Base-by-base conservation (phyloP, 1,140 invertebrate species). In the Agraylea sexmaculata region DNA sequence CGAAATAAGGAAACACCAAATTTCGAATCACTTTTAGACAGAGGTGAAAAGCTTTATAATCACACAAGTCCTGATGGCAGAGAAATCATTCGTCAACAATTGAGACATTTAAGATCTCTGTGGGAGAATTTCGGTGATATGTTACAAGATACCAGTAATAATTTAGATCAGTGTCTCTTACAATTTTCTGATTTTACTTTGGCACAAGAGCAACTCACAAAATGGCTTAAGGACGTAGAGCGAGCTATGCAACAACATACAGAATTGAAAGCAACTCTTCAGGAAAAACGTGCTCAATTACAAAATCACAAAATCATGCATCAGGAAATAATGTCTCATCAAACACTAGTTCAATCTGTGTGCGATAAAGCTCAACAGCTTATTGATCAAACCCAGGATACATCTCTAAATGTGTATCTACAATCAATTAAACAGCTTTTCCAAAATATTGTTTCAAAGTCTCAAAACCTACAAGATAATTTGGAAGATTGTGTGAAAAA, bases 301-400 rank as follows among this genome's bases (percentile, higher is more conserved):
- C 89, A 94, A 57, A 92, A 91, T 54, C 90, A 94, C 55, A 88
- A 87, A 60, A 82, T 95, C 22, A 83, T 93, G 61, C 88, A 95
- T 54, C 89, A 95, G 62, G 91, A 95, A 64, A 93, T 97, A 32
- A 79, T 87, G 64, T 87, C 86, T 0, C 88, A 94, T 66, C 86
- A 90, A 57, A 73, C 79, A 34, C 60, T 94, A 1, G 83, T 96
- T 0, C 87, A 93, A 54, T 78, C 81, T 40, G 85, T 96, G 13
- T 89, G 85, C 57, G 87, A 92, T 40, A 92, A 90, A 61, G 90
- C 90, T 7, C 83, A 89, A 53, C 76, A 86, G 32, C 64, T 96
- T 17, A 83, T 91, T 6, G 81, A 90, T 56, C 81, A 90, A 62
- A 91, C 87, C 3, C 80, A 88, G 55, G 87, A 92, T 51, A 80